Evolutionary conservation across 2,888 invertebrate genomes (phyloP).

Genomic region (Cheiracanthium punctorium): DNA sequence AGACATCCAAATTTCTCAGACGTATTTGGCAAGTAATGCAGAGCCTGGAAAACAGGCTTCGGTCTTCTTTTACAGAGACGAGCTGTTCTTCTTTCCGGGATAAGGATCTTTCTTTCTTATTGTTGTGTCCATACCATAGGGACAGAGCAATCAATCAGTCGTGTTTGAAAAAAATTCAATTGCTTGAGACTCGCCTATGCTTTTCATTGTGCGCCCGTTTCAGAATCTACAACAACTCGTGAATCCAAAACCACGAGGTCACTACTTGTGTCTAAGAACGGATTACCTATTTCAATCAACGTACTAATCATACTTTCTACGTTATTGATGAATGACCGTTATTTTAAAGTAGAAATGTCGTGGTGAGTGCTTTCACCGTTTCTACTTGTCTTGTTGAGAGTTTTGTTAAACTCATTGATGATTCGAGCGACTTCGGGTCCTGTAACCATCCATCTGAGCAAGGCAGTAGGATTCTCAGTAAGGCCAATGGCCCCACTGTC

Average conservation of each 20-base stretch:
- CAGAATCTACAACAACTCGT: background rate
- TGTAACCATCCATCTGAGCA: background rate
- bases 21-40: too few species aligned
- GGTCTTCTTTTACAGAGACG: background rate
- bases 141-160: background rate
- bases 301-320: background rate
- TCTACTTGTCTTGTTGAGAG: too few species aligned
- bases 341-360: background rate
- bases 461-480: too few species aligned
- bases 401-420: too few species aligned
- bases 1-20: too few species aligned
- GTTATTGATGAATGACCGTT: background rate
- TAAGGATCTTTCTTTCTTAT: background rate
- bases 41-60: too few species aligned
- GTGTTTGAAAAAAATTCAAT: too few species aligned
- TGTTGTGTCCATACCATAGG: background rate
- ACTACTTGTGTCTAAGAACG: background rate
- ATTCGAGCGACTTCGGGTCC: too few species aligned
- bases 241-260: background rate
- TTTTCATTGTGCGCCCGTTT: too few species aligned
- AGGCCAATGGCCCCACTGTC: background rate
- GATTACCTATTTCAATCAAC: background rate
- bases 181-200: too few species aligned
- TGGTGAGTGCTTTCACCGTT: too few species aligned
- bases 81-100: background rate